Conservation (phyloP, 2,888 invertebrate species). For the Panopea generosa region DNA sequence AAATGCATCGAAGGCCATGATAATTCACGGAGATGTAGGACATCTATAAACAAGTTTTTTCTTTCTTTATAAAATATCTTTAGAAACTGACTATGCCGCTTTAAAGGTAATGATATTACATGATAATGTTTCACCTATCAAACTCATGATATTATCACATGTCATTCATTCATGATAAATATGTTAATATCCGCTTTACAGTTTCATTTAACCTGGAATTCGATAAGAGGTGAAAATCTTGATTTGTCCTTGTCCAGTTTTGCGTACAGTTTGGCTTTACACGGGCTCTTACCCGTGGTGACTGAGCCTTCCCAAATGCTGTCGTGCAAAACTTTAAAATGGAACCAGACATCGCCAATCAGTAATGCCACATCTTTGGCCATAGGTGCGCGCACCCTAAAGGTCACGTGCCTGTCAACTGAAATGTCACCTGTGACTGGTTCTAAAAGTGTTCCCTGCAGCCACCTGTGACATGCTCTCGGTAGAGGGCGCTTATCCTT, state of each 20-base stretch:
- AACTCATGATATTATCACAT: too few relatives aligned
- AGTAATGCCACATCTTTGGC: conserved; percentile 81
- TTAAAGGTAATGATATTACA: too few relatives aligned
- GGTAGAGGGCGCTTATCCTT: conserved; percentile 78
- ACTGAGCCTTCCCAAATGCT: conserved; percentile 79
- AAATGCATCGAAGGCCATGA: too few relatives aligned
- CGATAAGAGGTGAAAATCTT: conserved; percentile 78
- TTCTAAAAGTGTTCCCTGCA: conserved; percentile 78
- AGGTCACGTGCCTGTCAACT: conserved; percentile 74
- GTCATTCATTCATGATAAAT: too few relatives aligned
- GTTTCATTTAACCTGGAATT: conserved; percentile 74
- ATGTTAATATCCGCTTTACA: not conserved
- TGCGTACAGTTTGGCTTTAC: conserved; percentile 77
- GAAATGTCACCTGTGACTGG: conserved; percentile 80
- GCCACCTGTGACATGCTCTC: conserved; percentile 80
- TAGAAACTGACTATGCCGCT: too few relatives aligned
- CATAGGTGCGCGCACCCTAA: conserved; percentile 79
- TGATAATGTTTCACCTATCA: too few relatives aligned
- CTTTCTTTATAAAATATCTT: too few relatives aligned
- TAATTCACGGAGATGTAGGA: too few relatives aligned
- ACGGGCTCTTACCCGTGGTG: conserved; percentile 69
- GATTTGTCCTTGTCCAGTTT: conserved; percentile 75
- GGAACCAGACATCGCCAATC: conserved; percentile 81
- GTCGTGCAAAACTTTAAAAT: conserved; percentile 77
- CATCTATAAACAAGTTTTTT: too few relatives aligned